These are phyloP conservation scores for Vidua chalybeata DNA, from an alignment of 2,113 vertebrate genomes.

Conservation along the genomic window DNA sequence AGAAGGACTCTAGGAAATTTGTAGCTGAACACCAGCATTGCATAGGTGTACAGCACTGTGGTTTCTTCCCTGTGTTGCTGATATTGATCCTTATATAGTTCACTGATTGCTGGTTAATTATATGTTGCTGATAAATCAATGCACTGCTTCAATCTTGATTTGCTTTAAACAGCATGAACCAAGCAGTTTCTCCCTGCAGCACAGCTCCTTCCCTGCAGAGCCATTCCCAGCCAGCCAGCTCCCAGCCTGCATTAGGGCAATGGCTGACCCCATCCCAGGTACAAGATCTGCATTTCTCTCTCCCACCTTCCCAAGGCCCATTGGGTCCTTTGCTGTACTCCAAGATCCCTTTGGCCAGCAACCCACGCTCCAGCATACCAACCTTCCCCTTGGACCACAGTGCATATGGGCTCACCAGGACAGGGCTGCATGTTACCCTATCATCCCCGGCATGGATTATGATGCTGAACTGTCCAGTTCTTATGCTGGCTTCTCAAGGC, in stretches of 20 bases:
- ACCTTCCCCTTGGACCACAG: fast-evolving
- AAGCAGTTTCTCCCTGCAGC: background rate
- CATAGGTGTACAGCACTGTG: background rate
- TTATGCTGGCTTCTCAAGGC: background rate
- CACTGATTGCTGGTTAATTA: conserved; percentile 46
- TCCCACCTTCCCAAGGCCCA: background rate
- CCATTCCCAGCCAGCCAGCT: background rate
- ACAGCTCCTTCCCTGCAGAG: background rate
- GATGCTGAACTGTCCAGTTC: background rate
- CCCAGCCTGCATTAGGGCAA: background rate
- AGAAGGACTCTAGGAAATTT: background rate
- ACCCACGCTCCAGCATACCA: background rate
- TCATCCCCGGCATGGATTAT: background rate
- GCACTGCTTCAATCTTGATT: background rate
- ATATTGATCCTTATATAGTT: background rate
- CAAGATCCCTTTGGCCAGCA: background rate
- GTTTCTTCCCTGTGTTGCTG: background rate
- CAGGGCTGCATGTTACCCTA: background rate
- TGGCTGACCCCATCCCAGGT: background rate
- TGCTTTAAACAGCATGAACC: background rate
- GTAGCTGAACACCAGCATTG: background rate
- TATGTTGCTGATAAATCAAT: background rate
- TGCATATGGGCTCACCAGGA: no score
- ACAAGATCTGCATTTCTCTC: background rate
- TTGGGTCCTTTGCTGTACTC: background rate